Evolutionary conservation across 2,888 invertebrate genomes (phyloP).

Genomic region (Pachymerium ferrugineum): DNA sequence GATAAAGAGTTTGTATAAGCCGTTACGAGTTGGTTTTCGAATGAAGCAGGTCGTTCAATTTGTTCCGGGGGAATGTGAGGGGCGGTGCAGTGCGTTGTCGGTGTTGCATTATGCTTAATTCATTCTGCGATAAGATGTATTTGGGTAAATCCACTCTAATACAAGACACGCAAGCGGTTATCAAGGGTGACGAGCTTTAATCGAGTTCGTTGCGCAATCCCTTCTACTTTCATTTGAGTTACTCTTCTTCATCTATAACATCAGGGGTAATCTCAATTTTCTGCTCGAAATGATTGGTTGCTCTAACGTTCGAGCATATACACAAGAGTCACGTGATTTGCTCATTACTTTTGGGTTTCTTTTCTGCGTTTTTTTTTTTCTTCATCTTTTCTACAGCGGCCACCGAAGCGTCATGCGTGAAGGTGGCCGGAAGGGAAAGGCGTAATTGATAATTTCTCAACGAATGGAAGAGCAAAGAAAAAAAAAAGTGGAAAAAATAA

Average conservation of each 20-base stretch:
- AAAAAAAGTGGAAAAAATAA: not conserved
- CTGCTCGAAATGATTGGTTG: constrained; percentile 14
- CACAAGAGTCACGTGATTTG: constrained; percentile 12
- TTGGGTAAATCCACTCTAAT: constrained; percentile 3
- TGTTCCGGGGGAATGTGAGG: constrained; percentile 3
- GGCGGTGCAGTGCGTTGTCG: not conserved
- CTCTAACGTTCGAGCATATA: not conserved
- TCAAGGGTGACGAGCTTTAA: too few species aligned
- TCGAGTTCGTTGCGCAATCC: not conserved
- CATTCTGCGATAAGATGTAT: constrained; percentile 15
- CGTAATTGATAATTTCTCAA: constrained; percentile 18
- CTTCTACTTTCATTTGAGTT: not conserved
- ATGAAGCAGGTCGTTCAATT: constrained; percentile 9
- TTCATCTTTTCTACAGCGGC: not conserved
- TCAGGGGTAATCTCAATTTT: not conserved
- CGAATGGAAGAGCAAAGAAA: constrained; percentile 1
- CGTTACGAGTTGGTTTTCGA: not conserved
- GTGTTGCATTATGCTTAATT: not conserved
- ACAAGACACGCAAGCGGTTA: constrained; percentile 13
- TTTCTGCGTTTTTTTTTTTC: not conserved
- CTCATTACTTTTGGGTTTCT: not conserved
- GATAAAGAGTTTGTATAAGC: constrained; percentile 1
- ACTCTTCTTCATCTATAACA: constrained; percentile 9
- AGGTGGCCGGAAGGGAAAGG: constrained; percentile 18
- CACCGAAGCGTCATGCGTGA: constrained; percentile 17